A percentile compares a stretch with the other conserved stretches of the same genome.
Evolutionary conservation across 2,113 vertebrate species (phyloP).

Genomic region (Scartelaos histophorus): DNA sequence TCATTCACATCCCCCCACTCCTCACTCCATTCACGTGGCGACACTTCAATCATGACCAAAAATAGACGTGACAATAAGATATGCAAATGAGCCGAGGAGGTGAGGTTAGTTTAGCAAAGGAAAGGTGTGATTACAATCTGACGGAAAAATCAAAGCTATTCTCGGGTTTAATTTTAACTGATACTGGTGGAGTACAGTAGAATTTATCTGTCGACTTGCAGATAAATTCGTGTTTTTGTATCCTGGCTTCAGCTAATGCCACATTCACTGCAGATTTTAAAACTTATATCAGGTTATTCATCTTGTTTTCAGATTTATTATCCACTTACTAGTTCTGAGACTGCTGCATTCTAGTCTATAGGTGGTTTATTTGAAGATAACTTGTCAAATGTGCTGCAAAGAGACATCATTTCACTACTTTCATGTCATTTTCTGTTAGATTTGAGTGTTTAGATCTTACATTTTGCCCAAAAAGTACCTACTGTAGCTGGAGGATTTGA

Average conservation of each 20-base stretch:
- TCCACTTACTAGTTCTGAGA: too few relatives aligned
- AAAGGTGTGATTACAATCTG: background rate
- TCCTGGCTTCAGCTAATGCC: background rate
- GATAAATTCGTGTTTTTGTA: background rate
- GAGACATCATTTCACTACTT: too few relatives aligned
- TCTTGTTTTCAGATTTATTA: too few relatives aligned
- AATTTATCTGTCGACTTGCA: too few relatives aligned
- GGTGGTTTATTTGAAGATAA: too few relatives aligned
- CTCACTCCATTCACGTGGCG: background rate
- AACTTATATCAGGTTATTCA: too few relatives aligned
- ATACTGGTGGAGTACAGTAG: background rate
- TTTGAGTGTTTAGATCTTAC: too few relatives aligned
- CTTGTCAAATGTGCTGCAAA: too few relatives aligned
- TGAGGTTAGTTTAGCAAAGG: background rate
- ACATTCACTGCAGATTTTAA: too few relatives aligned
- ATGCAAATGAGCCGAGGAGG: background rate
- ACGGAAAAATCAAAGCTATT: background rate
- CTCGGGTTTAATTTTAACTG: background rate
- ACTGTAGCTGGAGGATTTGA: background rate
- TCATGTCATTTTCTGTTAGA: too few relatives aligned
- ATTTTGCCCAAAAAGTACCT: too few relatives aligned
- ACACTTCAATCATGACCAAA: constrained; percentile 1
- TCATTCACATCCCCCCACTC: background rate
- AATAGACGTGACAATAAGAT: constrained; percentile 7
- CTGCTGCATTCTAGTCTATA: too few relatives aligned